Evolutionary conservation across 2,888 invertebrate species (phyloP).

Genomic region (Polydrusus pterygomalis): DNA sequence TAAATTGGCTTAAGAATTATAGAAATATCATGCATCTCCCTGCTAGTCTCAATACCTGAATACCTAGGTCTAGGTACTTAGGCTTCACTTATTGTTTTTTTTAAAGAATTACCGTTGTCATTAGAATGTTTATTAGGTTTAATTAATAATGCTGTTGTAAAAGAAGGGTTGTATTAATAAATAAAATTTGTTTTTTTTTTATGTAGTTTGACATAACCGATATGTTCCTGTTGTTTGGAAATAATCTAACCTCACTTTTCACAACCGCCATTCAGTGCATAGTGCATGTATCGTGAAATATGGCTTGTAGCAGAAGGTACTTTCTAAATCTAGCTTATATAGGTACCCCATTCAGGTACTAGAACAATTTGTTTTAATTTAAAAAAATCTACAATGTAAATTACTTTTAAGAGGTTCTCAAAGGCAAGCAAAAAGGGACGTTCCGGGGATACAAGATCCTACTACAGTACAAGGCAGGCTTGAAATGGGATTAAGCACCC

Average conservation of each 20-base stretch:
- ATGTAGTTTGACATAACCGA: no score
- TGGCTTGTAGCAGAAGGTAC: slow-evolving; percentile 73
- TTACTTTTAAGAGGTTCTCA: slow-evolving; percentile 80
- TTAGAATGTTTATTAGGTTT: neutral
- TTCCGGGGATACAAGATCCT: slow-evolving; percentile 76
- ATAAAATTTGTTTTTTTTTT: neutral
- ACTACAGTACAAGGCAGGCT: slow-evolving; percentile 83
- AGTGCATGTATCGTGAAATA: slow-evolving; percentile 25
- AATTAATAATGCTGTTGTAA: neutral
- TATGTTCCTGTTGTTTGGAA: no score
- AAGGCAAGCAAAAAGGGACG: slow-evolving; percentile 74
- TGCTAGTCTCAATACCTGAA: no score
- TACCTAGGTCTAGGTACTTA: no score
- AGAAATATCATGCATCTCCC: no score
- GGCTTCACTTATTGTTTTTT: no score
- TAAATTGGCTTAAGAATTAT: neutral
- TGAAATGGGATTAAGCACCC: slow-evolving; percentile 77
- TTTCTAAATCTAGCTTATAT: slow-evolving; percentile 85
- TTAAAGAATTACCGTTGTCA: no score
- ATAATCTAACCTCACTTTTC: slow-evolving; percentile 12
- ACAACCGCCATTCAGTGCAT: no score
- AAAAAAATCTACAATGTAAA: neutral
- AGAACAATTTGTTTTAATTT: neutral
- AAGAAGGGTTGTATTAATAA: neutral
- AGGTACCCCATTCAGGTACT: slow-evolving; percentile 85